Conservation (phyloP, 1,140 invertebrate species). For the Cheumatopsyche charites region DNA sequence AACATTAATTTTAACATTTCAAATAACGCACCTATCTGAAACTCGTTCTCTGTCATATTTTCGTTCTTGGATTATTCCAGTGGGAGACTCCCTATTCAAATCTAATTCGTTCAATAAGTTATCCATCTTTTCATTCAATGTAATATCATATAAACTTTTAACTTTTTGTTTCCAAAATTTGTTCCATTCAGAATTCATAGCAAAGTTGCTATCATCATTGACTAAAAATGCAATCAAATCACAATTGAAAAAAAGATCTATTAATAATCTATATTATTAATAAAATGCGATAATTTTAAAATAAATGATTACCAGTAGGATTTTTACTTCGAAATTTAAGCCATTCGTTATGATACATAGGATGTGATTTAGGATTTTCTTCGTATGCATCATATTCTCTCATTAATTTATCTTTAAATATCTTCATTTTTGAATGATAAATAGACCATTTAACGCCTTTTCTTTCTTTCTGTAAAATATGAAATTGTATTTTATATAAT, state of each 20-base stretch:
- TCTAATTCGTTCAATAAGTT: neutral
- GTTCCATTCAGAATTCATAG: neutral
- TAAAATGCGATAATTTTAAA: no score
- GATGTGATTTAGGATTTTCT: constrained; percentile 25
- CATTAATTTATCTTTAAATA: neutral
- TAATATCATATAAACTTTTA: neutral
- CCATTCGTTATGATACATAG: constrained; percentile 19
- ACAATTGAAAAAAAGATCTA: neutral
- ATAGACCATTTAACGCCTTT: constrained; percentile 18
- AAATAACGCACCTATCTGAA: no score
- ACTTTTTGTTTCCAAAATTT: neutral
- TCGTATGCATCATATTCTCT: constrained; percentile 1
- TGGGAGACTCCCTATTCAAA: neutral
- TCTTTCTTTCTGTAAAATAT: constrained; percentile 16
- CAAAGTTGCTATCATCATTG: neutral
- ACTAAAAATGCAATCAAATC: neutral
- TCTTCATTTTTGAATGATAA: constrained; percentile 17
- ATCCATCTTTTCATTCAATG: neutral
- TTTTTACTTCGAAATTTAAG: constrained; percentile 17
- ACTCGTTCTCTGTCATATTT: constrained; percentile 20
- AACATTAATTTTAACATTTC: no score
- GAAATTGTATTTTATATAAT: neutral
- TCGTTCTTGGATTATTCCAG: neutral
- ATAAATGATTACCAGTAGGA: neutral
- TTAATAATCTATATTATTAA: neutral